These are phyloP conservation scores for Aphaenogaster ashmeadi DNA, from an alignment of 1,140 invertebrate genomes.

Conservation along the genomic window DNA sequence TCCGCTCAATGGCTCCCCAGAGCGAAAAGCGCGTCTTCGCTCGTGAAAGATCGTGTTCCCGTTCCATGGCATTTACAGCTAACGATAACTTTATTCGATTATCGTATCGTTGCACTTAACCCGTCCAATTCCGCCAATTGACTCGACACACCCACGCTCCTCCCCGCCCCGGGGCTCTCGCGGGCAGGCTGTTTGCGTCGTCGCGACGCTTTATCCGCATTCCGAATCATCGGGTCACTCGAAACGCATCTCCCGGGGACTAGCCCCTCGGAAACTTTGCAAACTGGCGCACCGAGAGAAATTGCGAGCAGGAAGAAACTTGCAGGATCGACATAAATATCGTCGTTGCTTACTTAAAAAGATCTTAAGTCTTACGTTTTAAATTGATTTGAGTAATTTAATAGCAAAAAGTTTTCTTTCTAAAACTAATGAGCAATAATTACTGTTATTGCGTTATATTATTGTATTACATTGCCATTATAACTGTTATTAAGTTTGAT, in stretches of 20 bases:
- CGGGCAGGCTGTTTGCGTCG: conserved; percentile 33
- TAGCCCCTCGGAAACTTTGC: conserved; percentile 3
- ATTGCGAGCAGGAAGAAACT: not conserved
- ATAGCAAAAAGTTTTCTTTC: not conserved
- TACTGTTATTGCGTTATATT: not conserved
- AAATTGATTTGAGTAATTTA: not conserved
- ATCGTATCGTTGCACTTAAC: conserved; percentile 81
- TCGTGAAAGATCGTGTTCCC: conserved; percentile 51
- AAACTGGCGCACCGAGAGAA: conserved; percentile 48
- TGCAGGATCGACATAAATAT: not conserved
- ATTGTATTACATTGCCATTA: not conserved
- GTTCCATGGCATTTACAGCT: conserved; percentile 54
- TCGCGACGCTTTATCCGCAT: conserved; percentile 76
- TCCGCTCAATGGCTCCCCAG: not conserved
- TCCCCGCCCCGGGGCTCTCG: not conserved
- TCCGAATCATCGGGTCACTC: conserved; percentile 72
- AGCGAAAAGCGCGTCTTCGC: conserved; percentile 57
- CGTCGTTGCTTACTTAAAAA: not conserved
- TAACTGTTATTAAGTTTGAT: not conserved
- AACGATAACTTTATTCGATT: conserved; percentile 80
- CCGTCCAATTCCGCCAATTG: conserved; percentile 84
- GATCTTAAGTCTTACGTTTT: not conserved
- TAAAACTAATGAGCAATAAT: not conserved
- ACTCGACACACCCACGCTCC: conserved; percentile 74
- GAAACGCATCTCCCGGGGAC: conserved; percentile 14